Conservation (phyloP, 2,888 invertebrate genomes). For the Hemaris fuciformis region DNA sequence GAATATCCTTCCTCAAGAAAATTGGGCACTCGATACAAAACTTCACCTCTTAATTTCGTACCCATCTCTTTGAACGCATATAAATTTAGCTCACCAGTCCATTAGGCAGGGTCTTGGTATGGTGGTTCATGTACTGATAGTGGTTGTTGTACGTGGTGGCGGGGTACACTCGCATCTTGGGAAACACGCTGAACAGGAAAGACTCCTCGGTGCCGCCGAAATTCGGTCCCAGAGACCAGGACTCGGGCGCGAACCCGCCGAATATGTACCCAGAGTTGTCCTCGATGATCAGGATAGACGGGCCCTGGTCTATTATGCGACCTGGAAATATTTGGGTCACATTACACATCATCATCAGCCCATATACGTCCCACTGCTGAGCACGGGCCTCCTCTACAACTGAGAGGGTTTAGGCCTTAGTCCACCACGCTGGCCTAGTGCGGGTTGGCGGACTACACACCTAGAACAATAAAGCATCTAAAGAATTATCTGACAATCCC, state of each 20-base stretch:
- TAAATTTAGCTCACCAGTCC: slow-evolving; percentile 84
- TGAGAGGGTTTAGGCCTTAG: too few species aligned
- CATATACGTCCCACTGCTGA: too few species aligned
- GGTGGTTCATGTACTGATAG: slow-evolving; percentile 95
- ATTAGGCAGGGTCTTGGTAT: slow-evolving; percentile 96
- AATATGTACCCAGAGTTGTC: slow-evolving; percentile 91
- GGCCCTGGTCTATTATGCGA: slow-evolving; percentile 89
- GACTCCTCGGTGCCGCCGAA: slow-evolving; percentile 88
- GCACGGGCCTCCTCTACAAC: too few species aligned
- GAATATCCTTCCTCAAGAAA: too few species aligned
- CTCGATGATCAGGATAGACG: slow-evolving; percentile 91
- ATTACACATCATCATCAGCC: too few species aligned
- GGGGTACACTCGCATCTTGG: slow-evolving; percentile 89
- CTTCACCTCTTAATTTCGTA: too few species aligned
- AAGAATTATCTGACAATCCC: too few species aligned
- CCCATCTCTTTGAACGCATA: too few species aligned
- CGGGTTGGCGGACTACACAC: too few species aligned
- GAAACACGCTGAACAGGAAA: slow-evolving; percentile 92
- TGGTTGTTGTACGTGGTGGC: slow-evolving; percentile 93
- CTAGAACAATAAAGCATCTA: too few species aligned
- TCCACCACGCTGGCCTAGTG: too few species aligned
- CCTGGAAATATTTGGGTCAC: slow-evolving; percentile 58
- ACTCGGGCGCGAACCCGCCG: slow-evolving; percentile 92
- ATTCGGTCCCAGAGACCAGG: slow-evolving; percentile 89
- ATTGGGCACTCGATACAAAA: too few species aligned